A percentile compares a stretch with the other conserved stretches of the same genome.
phyloP scores from a whole-genome alignment of 2,113 vertebrate species.

The Chinchilla lanigera region DNA sequence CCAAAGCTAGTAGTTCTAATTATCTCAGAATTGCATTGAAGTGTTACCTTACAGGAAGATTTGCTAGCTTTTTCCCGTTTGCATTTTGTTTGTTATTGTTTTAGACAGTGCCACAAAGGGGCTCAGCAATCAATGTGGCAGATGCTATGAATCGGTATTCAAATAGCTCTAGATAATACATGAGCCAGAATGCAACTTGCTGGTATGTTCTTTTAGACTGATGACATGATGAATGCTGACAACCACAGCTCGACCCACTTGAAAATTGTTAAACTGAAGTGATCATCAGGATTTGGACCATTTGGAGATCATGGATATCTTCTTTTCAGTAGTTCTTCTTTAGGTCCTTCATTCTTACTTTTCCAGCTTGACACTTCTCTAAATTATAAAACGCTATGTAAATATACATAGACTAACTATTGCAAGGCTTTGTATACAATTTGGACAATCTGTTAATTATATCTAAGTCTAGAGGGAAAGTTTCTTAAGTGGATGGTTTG shows the following conservation, averaged over 20 bases:
- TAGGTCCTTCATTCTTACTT: background rate
- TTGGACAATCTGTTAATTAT: background rate
- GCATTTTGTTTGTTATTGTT: background rate
- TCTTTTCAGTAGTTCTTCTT: background rate
- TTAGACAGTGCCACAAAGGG: background rate
- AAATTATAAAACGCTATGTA: constrained; percentile 5
- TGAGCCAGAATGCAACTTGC: constrained; percentile 14
- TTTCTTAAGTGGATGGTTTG: constrained; percentile 25
- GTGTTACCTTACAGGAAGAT: background rate
- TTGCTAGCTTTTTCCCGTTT: background rate
- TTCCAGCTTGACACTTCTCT: background rate
- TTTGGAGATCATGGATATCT: background rate
- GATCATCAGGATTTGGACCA: constrained; percentile 29
- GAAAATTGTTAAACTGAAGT: constrained; percentile 16
- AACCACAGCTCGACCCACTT: background rate
- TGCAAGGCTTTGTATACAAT: background rate
- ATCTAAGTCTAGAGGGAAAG: background rate
- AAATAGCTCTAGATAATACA: constrained; percentile 38
- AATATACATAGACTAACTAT: background rate
- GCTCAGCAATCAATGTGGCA: constrained; percentile 31
- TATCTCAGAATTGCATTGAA: constrained; percentile 20
- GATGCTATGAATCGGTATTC: constrained; percentile 30
- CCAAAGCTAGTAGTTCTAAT: constrained; percentile 4
- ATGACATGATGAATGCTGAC: constrained; percentile 45
- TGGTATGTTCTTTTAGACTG: constrained; percentile 51